Evolutionary conservation across 2,888 invertebrate genomes (phyloP).

Genomic region (Ochropleura plecta): DNA sequence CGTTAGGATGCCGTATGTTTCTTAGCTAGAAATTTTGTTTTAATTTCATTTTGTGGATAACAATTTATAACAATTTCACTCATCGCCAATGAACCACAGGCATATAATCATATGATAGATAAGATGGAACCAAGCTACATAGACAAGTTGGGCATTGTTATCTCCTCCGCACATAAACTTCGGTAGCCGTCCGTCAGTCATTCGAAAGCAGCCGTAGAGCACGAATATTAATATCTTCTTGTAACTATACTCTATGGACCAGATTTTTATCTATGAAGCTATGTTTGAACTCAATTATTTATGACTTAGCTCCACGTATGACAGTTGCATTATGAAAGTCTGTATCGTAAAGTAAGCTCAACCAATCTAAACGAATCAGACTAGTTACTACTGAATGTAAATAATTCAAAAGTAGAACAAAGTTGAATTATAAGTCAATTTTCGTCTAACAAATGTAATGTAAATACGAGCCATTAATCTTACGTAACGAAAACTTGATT

Average conservation of each 20-base stretch:
- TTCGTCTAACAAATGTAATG: conserved; percentile 61
- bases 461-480: conserved; percentile 66
- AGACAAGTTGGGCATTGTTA: conserved; percentile 32
- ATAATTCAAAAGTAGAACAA: conserved; percentile 55
- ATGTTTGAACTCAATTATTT: conserved; percentile 83
- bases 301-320: conserved; percentile 75
- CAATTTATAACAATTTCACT: not conserved
- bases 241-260: conserved; percentile 71
- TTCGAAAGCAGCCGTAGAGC: conserved; percentile 69
- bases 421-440: conserved; percentile 62
- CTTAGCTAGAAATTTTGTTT: conserved; percentile 25
- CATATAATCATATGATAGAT: conserved; percentile 12
- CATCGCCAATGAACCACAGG: not conserved
- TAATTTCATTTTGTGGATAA: conserved; percentile 20
- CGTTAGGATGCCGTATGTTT: conserved; percentile 61
- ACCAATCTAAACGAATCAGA: conserved; percentile 69
- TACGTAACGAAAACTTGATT: conserved; percentile 65
- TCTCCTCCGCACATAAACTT: conserved; percentile 53
- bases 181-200: conserved; percentile 71
- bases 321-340: conserved; percentile 76
- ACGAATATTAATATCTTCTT: conserved; percentile 68
- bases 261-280: conserved; percentile 78
- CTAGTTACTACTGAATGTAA: conserved; percentile 59
- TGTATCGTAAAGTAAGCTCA: conserved; percentile 69
- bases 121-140: conserved; percentile 2